Conservation (phyloP, 64 coral and sea anemone genomes). For the Trachythela sp. region DNA sequence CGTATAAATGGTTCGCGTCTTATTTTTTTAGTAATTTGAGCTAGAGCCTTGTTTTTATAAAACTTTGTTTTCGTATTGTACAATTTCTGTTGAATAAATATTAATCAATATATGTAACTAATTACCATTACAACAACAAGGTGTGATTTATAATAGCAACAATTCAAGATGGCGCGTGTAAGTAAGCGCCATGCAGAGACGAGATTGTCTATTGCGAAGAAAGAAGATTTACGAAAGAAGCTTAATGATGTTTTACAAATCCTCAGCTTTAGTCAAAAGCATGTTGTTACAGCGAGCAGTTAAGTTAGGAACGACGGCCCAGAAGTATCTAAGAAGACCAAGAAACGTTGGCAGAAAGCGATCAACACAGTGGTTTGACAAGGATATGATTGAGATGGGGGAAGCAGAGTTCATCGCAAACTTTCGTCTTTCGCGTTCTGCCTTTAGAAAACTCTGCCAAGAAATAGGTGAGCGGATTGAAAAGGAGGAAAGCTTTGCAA, state of each 20-base stretch:
- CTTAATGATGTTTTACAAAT: slow-evolving; percentile 7
- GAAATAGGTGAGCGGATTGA: background rate
- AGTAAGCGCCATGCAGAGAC: slow-evolving; percentile 1
- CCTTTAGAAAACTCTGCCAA: slow-evolving; percentile 17
- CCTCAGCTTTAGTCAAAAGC: background rate
- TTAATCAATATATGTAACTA: no score
- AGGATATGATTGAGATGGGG: slow-evolving; percentile 27
- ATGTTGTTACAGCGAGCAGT: background rate
- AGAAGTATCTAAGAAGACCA: slow-evolving; percentile 19
- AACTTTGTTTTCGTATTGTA: no score
- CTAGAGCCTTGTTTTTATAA: no score
- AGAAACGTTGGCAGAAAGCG: background rate
- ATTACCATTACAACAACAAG: background rate
- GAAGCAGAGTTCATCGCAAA: slow-evolving; percentile 22
- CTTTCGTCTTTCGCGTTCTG: slow-evolving; percentile 20
- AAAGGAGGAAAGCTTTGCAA: slow-evolving; percentile 45
- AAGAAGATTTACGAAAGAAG: slow-evolving; percentile 3
- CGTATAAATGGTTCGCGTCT: no score
- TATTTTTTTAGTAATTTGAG: no score
- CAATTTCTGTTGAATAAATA: no score
- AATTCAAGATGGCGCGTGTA: background rate
- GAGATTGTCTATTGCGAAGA: background rate
- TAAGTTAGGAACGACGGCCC: background rate
- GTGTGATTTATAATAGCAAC: background rate
- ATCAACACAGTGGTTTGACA: slow-evolving; percentile 37